Evolutionary conservation across 2,888 invertebrate species (phyloP).

Genomic region (Cacoxenus indagator): DNA sequence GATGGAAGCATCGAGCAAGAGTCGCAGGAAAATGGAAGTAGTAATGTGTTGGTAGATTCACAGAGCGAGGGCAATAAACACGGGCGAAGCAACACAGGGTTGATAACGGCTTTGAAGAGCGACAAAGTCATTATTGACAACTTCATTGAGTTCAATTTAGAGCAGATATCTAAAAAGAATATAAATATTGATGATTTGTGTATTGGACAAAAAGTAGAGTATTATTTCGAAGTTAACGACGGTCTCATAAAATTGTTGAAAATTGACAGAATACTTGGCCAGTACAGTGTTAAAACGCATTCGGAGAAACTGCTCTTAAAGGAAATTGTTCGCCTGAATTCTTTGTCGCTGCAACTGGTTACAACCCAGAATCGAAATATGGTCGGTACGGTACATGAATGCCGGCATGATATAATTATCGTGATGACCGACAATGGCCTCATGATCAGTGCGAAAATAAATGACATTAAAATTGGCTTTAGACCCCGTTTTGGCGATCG

Average conservation of each 20-base stretch:
- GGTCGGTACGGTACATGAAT: background rate
- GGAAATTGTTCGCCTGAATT: background rate
- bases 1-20: too few species aligned
- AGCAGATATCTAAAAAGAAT: background rate
- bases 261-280: background rate
- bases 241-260: background rate
- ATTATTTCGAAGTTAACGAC: background rate
- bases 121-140: background rate
- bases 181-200: background rate
- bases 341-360: background rate
- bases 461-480: background rate
- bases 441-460: background rate
- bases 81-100: too few species aligned
- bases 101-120: background rate
- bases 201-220: background rate
- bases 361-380: background rate
- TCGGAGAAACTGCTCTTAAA: background rate
- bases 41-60: too few species aligned
- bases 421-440: background rate
- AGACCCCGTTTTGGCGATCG: background rate
- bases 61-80: too few species aligned
- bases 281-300: background rate
- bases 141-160: background rate
- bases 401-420: background rate
- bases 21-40: too few species aligned